phyloP scores from a whole-genome alignment of 2,888 invertebrate genomes.

The Anagyrus pseudococci region DNA sequence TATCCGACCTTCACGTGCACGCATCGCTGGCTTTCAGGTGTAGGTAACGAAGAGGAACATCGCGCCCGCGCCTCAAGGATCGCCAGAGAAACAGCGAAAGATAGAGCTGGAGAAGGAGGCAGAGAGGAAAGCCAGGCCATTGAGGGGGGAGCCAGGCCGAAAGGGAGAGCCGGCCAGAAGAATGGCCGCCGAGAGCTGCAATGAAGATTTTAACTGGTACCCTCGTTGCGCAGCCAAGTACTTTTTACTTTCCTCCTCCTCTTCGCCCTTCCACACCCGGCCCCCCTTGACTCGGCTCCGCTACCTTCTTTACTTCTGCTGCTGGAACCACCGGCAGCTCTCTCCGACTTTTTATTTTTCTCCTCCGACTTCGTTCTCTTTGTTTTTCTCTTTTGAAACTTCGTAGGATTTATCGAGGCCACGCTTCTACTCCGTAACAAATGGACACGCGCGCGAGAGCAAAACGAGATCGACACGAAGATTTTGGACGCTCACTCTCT shows the following conservation, averaged over 20 bases:
- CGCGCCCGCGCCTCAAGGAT: slow-evolving; percentile 26
- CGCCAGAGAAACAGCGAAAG: no score
- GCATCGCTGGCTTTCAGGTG: slow-evolving; percentile 47
- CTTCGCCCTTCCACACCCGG: slow-evolving; percentile 11
- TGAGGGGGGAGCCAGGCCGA: slow-evolving; percentile 34
- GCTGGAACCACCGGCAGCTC: not conserved
- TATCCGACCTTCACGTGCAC: slow-evolving; percentile 52
- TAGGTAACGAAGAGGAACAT: slow-evolving; percentile 37
- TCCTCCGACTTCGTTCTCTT: slow-evolving; percentile 18
- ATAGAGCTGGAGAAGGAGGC: no score
- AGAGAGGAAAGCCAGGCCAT: slow-evolving; percentile 33
- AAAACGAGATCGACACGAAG: slow-evolving; percentile 8
- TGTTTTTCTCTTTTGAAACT: slow-evolving; percentile 8
- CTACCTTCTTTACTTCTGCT: slow-evolving; percentile 3
- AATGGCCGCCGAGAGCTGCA: slow-evolving; percentile 57
- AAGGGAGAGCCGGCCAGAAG: slow-evolving; percentile 46
- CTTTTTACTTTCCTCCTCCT: slow-evolving; percentile 40
- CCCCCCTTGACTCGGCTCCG: slow-evolving; percentile 25
- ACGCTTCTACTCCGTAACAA: slow-evolving; percentile 18
- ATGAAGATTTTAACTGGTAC: slow-evolving; percentile 60
- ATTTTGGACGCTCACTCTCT: not conserved
- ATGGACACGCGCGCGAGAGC: slow-evolving; percentile 9
- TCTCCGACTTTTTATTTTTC: slow-evolving; percentile 11
- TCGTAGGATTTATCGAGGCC: slow-evolving; percentile 38
- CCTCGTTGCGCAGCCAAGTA: slow-evolving; percentile 42